A percentile compares a stretch with the other conserved stretches of the same genome.
Evolutionary conservation across 2,797 vertebrate species (phyloP).

Genomic region (Arnoldichthys spilopterus): DNA sequence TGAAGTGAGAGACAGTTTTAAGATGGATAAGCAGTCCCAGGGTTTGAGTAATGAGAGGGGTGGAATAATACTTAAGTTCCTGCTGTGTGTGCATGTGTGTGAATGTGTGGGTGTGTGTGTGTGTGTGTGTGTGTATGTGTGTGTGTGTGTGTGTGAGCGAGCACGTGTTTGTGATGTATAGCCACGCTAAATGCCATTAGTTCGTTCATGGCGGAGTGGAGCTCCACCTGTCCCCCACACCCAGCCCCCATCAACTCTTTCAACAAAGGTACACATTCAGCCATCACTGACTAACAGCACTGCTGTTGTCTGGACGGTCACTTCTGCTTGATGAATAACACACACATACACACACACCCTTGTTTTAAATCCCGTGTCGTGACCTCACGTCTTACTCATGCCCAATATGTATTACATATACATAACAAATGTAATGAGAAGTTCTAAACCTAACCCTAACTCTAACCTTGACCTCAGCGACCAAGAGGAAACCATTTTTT

Average conservation of each 20-base stretch:
- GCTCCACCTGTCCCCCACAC: slow-evolving; percentile 69
- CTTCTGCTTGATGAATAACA: slow-evolving; percentile 69
- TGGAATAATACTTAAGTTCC: slow-evolving; percentile 34
- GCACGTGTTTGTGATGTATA: slow-evolving; percentile 10
- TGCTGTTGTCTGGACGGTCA: slow-evolving; percentile 60
- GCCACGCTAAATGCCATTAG: slow-evolving; percentile 65
- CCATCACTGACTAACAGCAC: slow-evolving; percentile 61
- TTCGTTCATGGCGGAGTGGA: slow-evolving; percentile 54
- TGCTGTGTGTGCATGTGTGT: slow-evolving; percentile 27
- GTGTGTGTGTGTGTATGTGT: slow-evolving; percentile 31
- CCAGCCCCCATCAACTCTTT: slow-evolving; percentile 54
- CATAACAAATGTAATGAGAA: not conserved
- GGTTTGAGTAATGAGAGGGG: slow-evolving; percentile 46
- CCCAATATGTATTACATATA: not conserved
- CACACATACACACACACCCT: not conserved
- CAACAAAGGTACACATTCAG: slow-evolving; percentile 74
- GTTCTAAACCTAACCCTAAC: not conserved
- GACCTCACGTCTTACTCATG: not conserved
- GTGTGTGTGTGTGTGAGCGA: not conserved
- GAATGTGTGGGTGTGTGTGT: slow-evolving; percentile 9
- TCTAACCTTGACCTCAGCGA: not conserved
- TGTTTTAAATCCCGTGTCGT: not conserved
- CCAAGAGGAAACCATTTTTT: no score
- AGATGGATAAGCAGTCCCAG: slow-evolving; percentile 47
- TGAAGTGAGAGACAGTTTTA: slow-evolving; percentile 48